Base-by-base conservation (phyloP, 2,888 invertebrate genomes). In the Sarcophaga caerulescens region DNA sequence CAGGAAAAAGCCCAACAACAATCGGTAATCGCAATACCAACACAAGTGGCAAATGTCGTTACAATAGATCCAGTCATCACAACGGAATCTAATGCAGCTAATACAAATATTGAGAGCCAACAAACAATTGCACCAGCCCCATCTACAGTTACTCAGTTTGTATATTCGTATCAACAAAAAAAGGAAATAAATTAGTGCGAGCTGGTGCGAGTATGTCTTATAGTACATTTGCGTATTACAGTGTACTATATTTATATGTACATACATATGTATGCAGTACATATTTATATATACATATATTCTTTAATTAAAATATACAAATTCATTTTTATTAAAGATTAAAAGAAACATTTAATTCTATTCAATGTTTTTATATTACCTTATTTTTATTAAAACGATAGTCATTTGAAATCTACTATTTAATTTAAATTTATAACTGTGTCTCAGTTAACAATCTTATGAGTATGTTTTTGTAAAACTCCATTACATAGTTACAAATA, bases 141-240 rank as follows among this genome's bases (percentile, higher is more conserved):
- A 25, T 14, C 76, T 60, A 70, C 74, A 0, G 81, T 87, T 10
- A 81, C 88, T 6, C 88, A 88, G 44, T 87, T 87, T 25, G 86
- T 88, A 19, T 88, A 88, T 69, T 81, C 88, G 35, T 88, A 87
- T 69, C 85, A 88, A 66, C 59, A 87, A 44, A 88, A 88, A 80
- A 59, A 70, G 25, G 82, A 76, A 14, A 44, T 52, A 8, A 60
- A 76, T 71, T 76, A 76, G 52, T 19, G 1, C 1, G 35, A 78
- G 62, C 19, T 62, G 8, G 4, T 52, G 4, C 12, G 5, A n/a
- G n/a, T 52, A 52, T 17, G 4, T 52, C 12, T 52, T 14, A 14
- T 14, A 14, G 17, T 17, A 52, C 17, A 52, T 52, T 14, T 52
- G 5, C 52, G 52, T 52, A 52, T 35, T 35, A 35, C 8, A 8